Evolutionary conservation across 92 coral and sea anemone species (phyloP).

Genomic region (Bergia puertoricense): DNA sequence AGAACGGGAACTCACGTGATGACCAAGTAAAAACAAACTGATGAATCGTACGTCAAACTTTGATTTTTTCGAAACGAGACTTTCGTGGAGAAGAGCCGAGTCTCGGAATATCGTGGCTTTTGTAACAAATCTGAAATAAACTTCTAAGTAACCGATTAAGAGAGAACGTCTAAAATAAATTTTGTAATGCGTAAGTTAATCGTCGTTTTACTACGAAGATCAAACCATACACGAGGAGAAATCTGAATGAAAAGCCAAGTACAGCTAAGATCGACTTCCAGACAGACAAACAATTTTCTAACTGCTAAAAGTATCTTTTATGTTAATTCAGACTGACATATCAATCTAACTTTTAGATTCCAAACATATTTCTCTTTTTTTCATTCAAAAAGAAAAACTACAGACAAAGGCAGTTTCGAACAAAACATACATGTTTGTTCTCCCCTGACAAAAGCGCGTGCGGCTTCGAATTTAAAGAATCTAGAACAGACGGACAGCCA

Average conservation of each 20-base stretch:
- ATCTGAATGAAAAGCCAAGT: slow-evolving; percentile 35
- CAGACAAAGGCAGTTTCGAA: slow-evolving; percentile 40
- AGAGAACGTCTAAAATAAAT: background rate
- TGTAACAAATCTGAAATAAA: slow-evolving; percentile 10
- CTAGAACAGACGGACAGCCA: slow-evolving; percentile 1
- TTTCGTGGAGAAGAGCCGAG: background rate
- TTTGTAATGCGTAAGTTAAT: slow-evolving; percentile 14
- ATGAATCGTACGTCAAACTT: background rate
- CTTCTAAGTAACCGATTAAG: background rate
- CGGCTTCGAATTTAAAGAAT: slow-evolving; percentile 8
- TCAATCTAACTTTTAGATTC: background rate
- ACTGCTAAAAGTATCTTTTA: background rate
- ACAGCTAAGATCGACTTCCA: slow-evolving; percentile 1
- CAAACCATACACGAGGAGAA: background rate
- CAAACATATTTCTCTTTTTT: background rate
- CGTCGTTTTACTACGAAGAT: slow-evolving; percentile 10
- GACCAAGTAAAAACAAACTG: slow-evolving; percentile 17
- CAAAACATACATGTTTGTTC: slow-evolving; percentile 32
- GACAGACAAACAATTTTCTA: slow-evolving; percentile 9
- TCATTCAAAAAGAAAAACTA: slow-evolving; percentile 14
- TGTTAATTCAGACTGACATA: background rate
- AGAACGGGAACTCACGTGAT: slow-evolving; percentile 28
- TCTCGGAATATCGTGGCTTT: background rate
- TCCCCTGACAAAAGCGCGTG: slow-evolving; percentile 40
- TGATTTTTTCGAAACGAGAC: slow-evolving; percentile 6